Evolutionary conservation across 2,797 vertebrate genomes (phyloP), one percentile per base, ranked within the genome.

Genomic region (Cynodonichthys magdalenae): DNA sequence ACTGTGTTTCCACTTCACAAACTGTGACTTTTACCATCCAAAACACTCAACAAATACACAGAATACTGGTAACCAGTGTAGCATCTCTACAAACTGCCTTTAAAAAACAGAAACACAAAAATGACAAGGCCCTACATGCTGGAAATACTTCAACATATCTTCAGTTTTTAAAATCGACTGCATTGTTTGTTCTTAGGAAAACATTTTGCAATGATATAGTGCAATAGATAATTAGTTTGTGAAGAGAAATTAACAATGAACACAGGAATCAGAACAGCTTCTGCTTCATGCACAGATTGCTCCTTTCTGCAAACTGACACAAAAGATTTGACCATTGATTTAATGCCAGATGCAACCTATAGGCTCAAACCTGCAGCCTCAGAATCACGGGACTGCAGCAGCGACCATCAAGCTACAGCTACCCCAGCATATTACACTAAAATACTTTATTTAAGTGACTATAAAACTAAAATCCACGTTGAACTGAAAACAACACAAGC

Each of bases 401-500:
- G 1, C 31, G 6, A 24, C 24, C 24, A 24, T 24, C 24, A 24
- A 24, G 24, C 24, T 24, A 24, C 24, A 34, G 31, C 31, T 34
- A 34, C 31, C 31, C 7, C 31, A 34, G 2, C 51, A 68, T 14
- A 58, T 55, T 46, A 58, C 65, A 66, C 46, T 41, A 14, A 63
- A 81, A 65, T 24, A 67, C 34, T 36, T 12, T 64, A 68, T 54
- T 15, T 69, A 45, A 41, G 19, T 14, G 24, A 56, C 20, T 5
- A 18, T 39, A 44, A 76, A 44, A 76, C 20, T 27, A 68, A 66
- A 41, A 31, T 49, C 64, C 6, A 72, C 55, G 66, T 54, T 57
- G 41, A 75, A 28, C 76, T 59, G 50, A 14, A 42, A 65, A 75
- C 42, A 63, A 46, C 34, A 79, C 58, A 69, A 74, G 78, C 31